Percentiles rank a stretch among this genome's conserved stretches.
These are phyloP conservation scores for Bombyx mandarina DNA, from an alignment of 1,140 invertebrate genomes.

Conservation along the genomic window DNA sequence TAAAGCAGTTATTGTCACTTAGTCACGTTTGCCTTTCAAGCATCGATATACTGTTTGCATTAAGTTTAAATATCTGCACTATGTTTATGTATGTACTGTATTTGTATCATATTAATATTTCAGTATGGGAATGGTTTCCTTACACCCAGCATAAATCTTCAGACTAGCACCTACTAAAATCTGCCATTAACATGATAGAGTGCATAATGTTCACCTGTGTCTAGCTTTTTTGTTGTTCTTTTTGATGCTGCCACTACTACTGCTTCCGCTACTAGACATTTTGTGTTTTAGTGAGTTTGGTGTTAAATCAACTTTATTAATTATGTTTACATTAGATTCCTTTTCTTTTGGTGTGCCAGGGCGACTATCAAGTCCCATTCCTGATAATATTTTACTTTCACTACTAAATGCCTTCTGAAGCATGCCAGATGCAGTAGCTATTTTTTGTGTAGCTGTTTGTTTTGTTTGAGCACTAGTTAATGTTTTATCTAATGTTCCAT, in stretches of 20 bases:
- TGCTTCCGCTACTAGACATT: constrained; percentile 61
- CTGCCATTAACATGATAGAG: too few relatives aligned
- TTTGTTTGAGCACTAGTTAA: constrained; percentile 37
- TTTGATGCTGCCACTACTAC: constrained; percentile 74
- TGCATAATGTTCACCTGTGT: constrained; percentile 72
- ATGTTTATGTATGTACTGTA: too few relatives aligned
- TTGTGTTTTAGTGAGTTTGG: constrained; percentile 73
- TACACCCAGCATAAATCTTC: too few relatives aligned
- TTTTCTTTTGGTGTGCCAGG: constrained; percentile 70
- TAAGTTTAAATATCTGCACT: too few relatives aligned
- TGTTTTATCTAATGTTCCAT: constrained; percentile 67
- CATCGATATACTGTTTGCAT: too few relatives aligned
- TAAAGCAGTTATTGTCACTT: too few relatives aligned
- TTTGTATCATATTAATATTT: too few relatives aligned
- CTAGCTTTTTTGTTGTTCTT: constrained; percentile 79
- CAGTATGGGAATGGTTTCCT: too few relatives aligned
- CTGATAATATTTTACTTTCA: constrained; percentile 57
- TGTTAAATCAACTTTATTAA: constrained; percentile 62
- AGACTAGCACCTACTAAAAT: too few relatives aligned
- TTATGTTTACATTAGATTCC: constrained; percentile 56
- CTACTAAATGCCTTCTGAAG: constrained; percentile 70
- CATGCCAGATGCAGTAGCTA: constrained; percentile 66
- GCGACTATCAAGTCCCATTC: constrained; percentile 56
- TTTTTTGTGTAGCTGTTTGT: constrained; percentile 63
- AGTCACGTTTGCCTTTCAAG: too few relatives aligned